Conservation (phyloP, 2,797 vertebrate species). For the Amphiprion clarkii region DNA sequence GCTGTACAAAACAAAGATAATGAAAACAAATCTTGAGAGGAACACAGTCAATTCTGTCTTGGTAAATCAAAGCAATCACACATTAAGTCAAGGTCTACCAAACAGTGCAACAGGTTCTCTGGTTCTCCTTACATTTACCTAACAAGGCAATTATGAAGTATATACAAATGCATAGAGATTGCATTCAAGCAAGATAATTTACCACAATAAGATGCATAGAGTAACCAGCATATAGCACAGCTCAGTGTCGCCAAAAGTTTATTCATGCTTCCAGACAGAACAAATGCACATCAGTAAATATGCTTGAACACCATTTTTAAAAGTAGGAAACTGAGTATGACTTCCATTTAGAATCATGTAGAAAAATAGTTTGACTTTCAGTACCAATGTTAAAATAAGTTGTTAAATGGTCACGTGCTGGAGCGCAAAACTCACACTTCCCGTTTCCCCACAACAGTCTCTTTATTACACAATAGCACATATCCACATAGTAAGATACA, state of each 20-base stretch:
- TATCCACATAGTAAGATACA: too few species aligned
- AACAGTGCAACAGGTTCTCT: constrained; percentile 63
- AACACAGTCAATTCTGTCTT: constrained; percentile 40
- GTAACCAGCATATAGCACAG: constrained; percentile 75
- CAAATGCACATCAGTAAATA: constrained; percentile 62
- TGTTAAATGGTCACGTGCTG: neutral
- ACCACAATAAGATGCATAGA: constrained; percentile 84
- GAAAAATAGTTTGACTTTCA: constrained; percentile 74
- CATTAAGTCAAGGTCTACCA: constrained; percentile 49
- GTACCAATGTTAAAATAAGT: constrained; percentile 62
- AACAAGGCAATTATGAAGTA: constrained; percentile 86
- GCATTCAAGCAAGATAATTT: constrained; percentile 79
- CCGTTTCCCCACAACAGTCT: neutral
- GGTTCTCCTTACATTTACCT: constrained; percentile 60
- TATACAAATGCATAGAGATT: constrained; percentile 86
- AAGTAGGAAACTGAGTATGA: constrained; percentile 64
- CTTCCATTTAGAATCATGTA: constrained; percentile 60
- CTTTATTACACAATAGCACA: neutral
- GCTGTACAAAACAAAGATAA: constrained; percentile 71
- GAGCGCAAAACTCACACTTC: neutral
- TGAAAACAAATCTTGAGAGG: constrained; percentile 45
- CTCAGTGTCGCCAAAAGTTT: constrained; percentile 65
- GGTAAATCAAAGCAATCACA: constrained; percentile 47
- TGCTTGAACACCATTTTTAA: constrained; percentile 63
- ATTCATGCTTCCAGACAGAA: constrained; percentile 72